These are phyloP conservation scores for Asbolus verrucosus DNA, from an alignment of 1,140 invertebrate species.

Conservation along the genomic window DNA sequence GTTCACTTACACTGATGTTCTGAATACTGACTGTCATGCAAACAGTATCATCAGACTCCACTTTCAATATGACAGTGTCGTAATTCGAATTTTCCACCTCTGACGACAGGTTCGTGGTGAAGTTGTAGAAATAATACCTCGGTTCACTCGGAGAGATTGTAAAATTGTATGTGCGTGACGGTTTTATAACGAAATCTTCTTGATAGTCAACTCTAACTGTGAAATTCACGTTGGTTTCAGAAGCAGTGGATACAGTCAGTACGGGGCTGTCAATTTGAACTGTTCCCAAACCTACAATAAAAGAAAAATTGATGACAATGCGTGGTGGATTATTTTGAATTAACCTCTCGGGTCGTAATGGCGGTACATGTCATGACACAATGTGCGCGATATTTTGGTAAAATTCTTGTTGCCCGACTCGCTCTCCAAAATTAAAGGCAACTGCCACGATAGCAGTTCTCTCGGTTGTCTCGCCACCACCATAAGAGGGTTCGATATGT, in stretches of 20 bases:
- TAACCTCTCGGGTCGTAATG: conserved; percentile 5
- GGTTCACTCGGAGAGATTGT: conserved; percentile 68
- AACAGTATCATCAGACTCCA: conserved; percentile 73
- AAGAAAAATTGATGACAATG: too few relatives aligned
- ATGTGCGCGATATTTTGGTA: conserved; percentile 71
- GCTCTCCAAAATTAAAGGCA: conserved; percentile 72
- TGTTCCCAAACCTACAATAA: background rate
- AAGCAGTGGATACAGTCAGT: conserved; percentile 73
- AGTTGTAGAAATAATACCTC: conserved; percentile 65
- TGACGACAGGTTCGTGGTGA: conserved; percentile 69
- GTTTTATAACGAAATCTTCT: conserved; percentile 70
- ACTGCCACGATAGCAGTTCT: conserved; percentile 76
- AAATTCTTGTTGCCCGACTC: conserved; percentile 67
- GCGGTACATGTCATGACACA: conserved; percentile 71
- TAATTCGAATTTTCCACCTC: conserved; percentile 58
- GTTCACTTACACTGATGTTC: conserved; percentile 73
- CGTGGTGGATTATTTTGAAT: too few relatives aligned
- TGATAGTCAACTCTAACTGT: conserved; percentile 69
- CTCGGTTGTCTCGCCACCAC: conserved; percentile 76
- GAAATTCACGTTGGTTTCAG: conserved; percentile 67
- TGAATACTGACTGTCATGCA: conserved; percentile 83
- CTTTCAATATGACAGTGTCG: conserved; percentile 75
- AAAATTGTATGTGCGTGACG: conserved; percentile 62
- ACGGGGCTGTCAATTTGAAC: conserved; percentile 65
- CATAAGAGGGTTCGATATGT: conserved; percentile 71